Percentiles rank a stretch among this genome's conserved stretches.
phyloP scores from a whole-genome alignment of 1,140 invertebrate genomes.

The Lamellibrachia luymesi region DNA sequence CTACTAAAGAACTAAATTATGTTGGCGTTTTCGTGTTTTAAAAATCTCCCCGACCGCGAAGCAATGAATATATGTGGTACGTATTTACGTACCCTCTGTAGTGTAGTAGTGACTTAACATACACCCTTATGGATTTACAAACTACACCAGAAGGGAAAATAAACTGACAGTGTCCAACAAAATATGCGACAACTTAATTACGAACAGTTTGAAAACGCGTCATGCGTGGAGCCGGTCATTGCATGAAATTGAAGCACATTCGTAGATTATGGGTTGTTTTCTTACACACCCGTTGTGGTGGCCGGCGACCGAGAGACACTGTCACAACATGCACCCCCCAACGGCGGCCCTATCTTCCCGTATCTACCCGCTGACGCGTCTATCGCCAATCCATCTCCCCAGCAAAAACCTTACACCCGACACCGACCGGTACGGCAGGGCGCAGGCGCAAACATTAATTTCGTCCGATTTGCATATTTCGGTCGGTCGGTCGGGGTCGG shows the following conservation, averaged over 20 bases:
- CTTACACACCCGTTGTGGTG: background rate
- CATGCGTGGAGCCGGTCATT: no score
- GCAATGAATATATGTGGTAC: no score
- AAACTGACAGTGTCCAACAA: background rate
- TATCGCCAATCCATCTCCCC: background rate
- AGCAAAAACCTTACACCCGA: background rate
- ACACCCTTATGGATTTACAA: no score
- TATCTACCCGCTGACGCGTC: background rate
- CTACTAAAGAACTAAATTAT: no score
- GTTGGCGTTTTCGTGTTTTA: no score
- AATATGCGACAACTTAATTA: background rate
- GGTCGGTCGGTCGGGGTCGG: background rate
- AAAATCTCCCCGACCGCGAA: no score
- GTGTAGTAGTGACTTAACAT: no score
- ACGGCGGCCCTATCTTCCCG: background rate
- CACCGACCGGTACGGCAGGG: background rate
- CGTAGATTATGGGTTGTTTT: background rate
- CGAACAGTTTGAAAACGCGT: background rate
- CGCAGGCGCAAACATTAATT: background rate
- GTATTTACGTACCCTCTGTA: no score
- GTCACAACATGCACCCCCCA: background rate
- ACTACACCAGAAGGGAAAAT: no score
- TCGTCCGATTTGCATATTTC: background rate
- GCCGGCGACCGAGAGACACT: background rate
- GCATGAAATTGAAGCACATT: background rate